phyloP scores from a whole-genome alignment of 2,888 invertebrate species.

The Drosophila parthenogenetica region DNA sequence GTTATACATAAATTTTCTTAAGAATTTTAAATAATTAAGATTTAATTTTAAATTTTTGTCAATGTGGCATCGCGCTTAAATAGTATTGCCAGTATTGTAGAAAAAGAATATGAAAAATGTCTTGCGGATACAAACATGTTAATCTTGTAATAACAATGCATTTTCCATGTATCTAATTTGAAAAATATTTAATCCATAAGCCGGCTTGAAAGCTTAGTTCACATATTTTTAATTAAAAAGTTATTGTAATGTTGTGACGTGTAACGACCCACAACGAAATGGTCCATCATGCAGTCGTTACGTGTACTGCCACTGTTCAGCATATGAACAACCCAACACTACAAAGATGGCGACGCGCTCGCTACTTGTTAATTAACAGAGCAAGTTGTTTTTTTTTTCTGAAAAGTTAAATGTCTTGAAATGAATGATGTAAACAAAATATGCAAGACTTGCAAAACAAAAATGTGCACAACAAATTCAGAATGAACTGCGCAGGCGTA shows the following conservation, averaged over 20 bases:
- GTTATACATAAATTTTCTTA: neutral
- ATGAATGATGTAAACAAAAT: conserved; percentile 57
- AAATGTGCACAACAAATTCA: conserved; percentile 36
- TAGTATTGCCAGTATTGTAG: conserved; percentile 14
- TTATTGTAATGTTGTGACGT: conserved; percentile 12
- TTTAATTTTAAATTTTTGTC: neutral
- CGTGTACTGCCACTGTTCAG: conserved; percentile 30
- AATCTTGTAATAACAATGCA: no score
- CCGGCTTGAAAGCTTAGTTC: neutral
- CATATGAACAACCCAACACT: conserved; percentile 60
- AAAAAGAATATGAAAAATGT: neutral
- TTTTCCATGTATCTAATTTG: neutral
- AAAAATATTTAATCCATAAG: neutral
- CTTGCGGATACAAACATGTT: neutral
- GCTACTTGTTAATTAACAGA: conserved; percentile 77
- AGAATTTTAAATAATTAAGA: conserved; percentile 3
- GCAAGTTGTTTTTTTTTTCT: conserved; percentile 73
- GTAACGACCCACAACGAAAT: neutral
- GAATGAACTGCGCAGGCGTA: conserved; percentile 45
- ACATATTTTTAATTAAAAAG: neutral
- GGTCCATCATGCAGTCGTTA: conserved; percentile 12
- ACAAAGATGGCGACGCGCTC: conserved; percentile 81
- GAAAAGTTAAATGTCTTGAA: conserved; percentile 50
- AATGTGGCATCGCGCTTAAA: conserved; percentile 40
- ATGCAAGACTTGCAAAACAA: conserved; percentile 34